Base-by-base conservation (phyloP, 2,888 invertebrate genomes). In the Lysandra bellargus region DNA sequence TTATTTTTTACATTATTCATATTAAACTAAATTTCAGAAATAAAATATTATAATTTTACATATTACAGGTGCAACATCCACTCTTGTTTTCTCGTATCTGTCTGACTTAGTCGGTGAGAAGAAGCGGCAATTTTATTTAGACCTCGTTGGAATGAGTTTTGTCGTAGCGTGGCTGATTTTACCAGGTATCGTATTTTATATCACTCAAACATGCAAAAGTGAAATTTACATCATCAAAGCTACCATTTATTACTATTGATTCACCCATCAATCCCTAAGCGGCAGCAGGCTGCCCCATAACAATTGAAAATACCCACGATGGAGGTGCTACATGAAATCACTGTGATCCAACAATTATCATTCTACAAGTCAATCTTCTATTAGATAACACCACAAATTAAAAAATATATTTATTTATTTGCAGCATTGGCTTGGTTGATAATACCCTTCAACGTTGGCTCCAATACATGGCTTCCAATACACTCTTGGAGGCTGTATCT, bases 401-500 rank as follows among this genome's bases (percentile, higher is more conserved):
- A 60, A 60, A 40, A 33, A 64, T 78, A 79, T 79, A 49, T 23
- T 23, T 23, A 23, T 23, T 23, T 80, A 79, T 80, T 90, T 90
- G 69, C 90, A 95, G 96, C 95, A 44, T 83, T 96, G 73, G 96
- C 97, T 0, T 96, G 96, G 96, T 82, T 96, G 4, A 92, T 97
- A 4, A 95, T 97, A 76, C 97, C 97, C 0, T 89, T 92, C 83
- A 91, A 92, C 81, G 80, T 88, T 4, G 84, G 86, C 78, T 85
- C 88, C 75, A 82, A 87, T 0, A 90, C 91, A 0, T 78, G 90
- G 9, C 82, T 96, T 60, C 91, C 93, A 0, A 95, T 96, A 80
- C 95, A 96, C 85, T 96, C 97, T n/a, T 97, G 97, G 97, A 91
- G 97, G 61, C 87, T 97, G 40, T 96, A 96, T 85, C 88, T 97